Percentiles rank a stretch among this genome's conserved stretches.
Conservation (phyloP, 2,888 invertebrate species). For the Ashinkailepas kermadecensis region DNA sequence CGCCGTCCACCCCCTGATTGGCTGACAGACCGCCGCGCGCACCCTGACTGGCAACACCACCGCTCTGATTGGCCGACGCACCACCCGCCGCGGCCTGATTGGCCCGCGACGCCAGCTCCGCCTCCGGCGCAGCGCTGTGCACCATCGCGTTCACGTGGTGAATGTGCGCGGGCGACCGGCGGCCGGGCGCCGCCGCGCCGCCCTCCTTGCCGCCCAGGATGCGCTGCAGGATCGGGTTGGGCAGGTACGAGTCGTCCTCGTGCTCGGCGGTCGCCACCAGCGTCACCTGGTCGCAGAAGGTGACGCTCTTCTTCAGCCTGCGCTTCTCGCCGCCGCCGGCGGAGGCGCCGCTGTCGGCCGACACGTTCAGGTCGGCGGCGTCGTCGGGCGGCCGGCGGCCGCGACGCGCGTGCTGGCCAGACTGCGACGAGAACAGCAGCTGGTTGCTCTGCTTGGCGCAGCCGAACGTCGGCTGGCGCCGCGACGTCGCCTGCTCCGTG, state of each 20-base stretch:
- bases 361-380: constrained; percentile 28
- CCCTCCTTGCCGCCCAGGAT: constrained; percentile 48
- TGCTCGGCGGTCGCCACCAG: constrained; percentile 87
- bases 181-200: background rate
- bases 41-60: too few relatives aligned
- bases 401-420: background rate
- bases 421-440: constrained; percentile 23
- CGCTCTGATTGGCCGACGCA: too few relatives aligned
- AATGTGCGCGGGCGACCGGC: background rate
- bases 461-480: background rate
- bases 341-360: constrained; percentile 38
- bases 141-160: constrained; percentile 1
- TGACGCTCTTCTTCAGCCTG: constrained; percentile 73
- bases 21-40: too few relatives aligned
- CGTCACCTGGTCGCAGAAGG: constrained; percentile 90
- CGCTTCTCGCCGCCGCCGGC: constrained; percentile 46
- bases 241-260: constrained; percentile 80
- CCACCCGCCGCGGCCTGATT: too few relatives aligned
- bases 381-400: constrained; percentile 18
- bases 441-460: constrained; percentile 23
- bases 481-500: too few relatives aligned
- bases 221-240: constrained; percentile 80
- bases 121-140: background rate
- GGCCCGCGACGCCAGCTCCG: too few relatives aligned
- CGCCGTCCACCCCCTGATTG: background rate